Conservation (phyloP, 1,140 invertebrate genomes). For the Condylostylus longicornis region DNA sequence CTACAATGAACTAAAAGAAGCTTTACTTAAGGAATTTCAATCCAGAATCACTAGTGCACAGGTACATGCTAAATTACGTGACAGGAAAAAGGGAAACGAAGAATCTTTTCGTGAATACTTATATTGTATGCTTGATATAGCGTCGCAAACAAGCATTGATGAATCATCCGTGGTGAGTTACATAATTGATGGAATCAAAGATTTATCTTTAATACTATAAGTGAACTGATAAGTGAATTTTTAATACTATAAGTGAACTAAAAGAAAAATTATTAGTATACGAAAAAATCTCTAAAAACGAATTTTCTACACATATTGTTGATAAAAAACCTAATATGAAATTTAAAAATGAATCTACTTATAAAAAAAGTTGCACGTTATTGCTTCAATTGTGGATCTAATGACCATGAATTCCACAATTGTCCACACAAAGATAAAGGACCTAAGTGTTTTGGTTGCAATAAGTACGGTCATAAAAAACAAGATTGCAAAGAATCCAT, state of each 20-base stretch:
- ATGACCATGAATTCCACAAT: slow-evolving; percentile 2
- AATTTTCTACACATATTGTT: slow-evolving; percentile 1
- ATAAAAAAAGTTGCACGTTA: slow-evolving; percentile 3
- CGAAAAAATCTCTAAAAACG: slow-evolving; percentile 11
- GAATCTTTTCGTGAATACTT: slow-evolving; percentile 13
- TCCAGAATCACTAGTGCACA: slow-evolving; percentile 11
- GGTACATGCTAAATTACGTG: slow-evolving; percentile 10
- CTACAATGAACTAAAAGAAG: slow-evolving; percentile 12
- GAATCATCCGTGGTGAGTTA: slow-evolving; percentile 20
- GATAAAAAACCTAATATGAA: not conserved
- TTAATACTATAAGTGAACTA: slow-evolving; percentile 17
- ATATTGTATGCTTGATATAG: slow-evolving; percentile 17
- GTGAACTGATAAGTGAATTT: too few relatives aligned
- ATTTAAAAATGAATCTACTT: not conserved
- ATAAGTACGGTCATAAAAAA: slow-evolving; percentile 8
- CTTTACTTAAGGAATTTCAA: slow-evolving; percentile 12
- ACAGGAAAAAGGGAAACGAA: slow-evolving; percentile 11
- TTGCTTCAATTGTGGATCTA: slow-evolving; percentile 13
- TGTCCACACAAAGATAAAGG: slow-evolving; percentile 9
- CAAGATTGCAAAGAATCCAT: too few relatives aligned
- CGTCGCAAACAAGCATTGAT: slow-evolving; percentile 17
- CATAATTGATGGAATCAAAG: slow-evolving; percentile 25
- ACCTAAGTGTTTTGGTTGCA: slow-evolving; percentile 16
- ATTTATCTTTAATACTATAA: slow-evolving; percentile 26
- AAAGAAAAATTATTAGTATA: slow-evolving; percentile 16